These are phyloP conservation scores for Drosophila sordidula DNA, from an alignment of 2,888 invertebrate genomes.

Conservation along the genomic window DNA sequence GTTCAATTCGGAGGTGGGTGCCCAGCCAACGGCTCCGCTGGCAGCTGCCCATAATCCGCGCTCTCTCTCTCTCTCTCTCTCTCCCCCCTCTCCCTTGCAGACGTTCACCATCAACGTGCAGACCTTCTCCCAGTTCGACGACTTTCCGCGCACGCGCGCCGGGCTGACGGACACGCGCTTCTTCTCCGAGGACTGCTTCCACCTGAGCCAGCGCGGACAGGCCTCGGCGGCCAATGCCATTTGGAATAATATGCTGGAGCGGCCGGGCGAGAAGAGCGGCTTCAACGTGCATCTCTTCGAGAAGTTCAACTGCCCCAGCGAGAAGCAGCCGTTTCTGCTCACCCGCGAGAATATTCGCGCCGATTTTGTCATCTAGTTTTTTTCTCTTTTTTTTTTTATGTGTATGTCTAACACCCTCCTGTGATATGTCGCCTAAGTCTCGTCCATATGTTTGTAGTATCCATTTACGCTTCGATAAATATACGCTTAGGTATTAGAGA, in stretches of 20 bases:
- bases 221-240: constrained; percentile 86
- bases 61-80: too few relatives aligned
- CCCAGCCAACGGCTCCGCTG: too few relatives aligned
- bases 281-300: constrained; percentile 71
- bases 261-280: constrained; percentile 85
- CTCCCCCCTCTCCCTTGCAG: constrained; percentile 57
- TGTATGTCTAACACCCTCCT: constrained; percentile 50
- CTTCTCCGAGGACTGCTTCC: constrained; percentile 88
- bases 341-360: constrained; percentile 79
- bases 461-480: constrained; percentile 58
- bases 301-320: constrained; percentile 81
- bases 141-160: constrained; percentile 84
- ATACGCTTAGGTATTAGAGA: constrained; percentile 31
- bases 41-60: too few relatives aligned
- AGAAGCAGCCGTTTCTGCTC: constrained; percentile 77
- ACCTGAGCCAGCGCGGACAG: constrained; percentile 87
- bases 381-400: not conserved
- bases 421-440: constrained; percentile 71
- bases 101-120: constrained; percentile 88
- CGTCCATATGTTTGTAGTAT: constrained; percentile 42
- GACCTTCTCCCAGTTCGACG: constrained; percentile 85
- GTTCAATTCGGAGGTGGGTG: constrained; percentile 82
- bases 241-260: constrained; percentile 88
- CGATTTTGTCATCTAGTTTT: constrained; percentile 61
- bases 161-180: constrained; percentile 86